phyloP scores from a whole-genome alignment of 2,113 vertebrate species.

The Apteryx owenii region DNA sequence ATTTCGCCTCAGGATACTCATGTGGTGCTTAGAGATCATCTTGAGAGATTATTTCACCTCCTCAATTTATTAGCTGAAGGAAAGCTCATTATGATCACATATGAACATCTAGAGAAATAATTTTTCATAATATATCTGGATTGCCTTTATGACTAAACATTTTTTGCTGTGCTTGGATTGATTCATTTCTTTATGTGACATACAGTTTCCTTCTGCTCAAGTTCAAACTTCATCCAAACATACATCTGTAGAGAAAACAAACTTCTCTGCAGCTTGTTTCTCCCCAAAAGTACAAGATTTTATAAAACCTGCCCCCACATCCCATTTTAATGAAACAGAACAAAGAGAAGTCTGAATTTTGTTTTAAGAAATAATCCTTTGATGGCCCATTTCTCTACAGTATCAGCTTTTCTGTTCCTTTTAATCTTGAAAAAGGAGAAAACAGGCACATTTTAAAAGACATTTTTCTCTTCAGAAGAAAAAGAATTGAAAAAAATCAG shows the following conservation, averaged over 20 bases:
- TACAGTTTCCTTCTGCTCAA: background rate
- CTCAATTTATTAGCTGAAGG: background rate
- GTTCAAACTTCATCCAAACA: background rate
- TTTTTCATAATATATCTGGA: background rate
- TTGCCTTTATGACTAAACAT: background rate
- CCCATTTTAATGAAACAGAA: background rate
- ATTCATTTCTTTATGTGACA: background rate
- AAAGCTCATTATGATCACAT: background rate
- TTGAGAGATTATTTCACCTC: background rate
- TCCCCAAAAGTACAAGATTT: background rate
- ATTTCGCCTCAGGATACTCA: background rate
- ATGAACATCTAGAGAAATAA: background rate
- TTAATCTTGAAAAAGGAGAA: conserved; percentile 8
- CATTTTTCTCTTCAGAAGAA: background rate
- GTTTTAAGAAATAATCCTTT: conserved; percentile 34
- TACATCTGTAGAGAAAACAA: background rate
- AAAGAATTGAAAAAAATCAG: background rate
- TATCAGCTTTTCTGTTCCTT: background rate
- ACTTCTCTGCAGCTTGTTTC: background rate
- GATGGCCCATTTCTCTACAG: conserved; percentile 2
- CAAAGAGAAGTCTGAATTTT: background rate
- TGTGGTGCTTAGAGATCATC: background rate
- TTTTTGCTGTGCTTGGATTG: background rate
- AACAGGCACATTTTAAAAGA: background rate
- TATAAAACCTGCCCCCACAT: background rate